A percentile compares a stretch with the other conserved stretches of the same genome.
These are phyloP conservation scores for Marcusenius ussheri DNA, from an alignment of 2,113 vertebrate genomes.

Conservation along the genomic window DNA sequence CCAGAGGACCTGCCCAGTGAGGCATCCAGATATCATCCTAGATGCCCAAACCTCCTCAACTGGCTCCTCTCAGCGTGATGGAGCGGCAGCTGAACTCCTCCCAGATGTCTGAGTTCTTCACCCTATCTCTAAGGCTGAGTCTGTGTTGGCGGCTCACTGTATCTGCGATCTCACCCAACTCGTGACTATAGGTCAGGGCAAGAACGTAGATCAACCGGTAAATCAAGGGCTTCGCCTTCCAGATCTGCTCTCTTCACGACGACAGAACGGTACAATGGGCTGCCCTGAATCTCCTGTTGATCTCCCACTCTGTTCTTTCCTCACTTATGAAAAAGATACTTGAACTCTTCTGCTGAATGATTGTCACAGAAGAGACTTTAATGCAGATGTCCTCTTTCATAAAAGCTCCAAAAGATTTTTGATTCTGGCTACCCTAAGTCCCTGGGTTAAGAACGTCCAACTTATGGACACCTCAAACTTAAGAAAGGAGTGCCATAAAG, in stretches of 20 bases:
- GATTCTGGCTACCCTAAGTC: background rate
- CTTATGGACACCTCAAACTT: background rate
- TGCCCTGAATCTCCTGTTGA: background rate
- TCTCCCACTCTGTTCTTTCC: background rate
- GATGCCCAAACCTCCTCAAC: background rate
- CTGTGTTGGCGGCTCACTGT: background rate
- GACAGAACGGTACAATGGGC: background rate
- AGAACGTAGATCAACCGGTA: background rate
- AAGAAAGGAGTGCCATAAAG: background rate
- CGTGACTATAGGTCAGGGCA: background rate
- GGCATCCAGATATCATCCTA: background rate
- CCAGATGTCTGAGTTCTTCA: background rate
- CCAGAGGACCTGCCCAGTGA: background rate
- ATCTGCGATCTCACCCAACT: background rate
- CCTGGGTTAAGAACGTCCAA: background rate
- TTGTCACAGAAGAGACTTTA: background rate
- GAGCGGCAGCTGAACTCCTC: background rate
- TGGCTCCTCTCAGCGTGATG: background rate
- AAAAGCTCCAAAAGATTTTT: background rate
- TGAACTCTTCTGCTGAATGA: background rate
- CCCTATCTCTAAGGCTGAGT: background rate
- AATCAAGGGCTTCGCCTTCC: background rate
- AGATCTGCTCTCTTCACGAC: background rate
- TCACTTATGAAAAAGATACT: background rate
- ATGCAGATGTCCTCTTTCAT: background rate